A percentile compares a stretch with the other conserved stretches of the same genome.
Evolutionary conservation across 2,888 invertebrate species (phyloP).

Genomic region (Lobophora halterata): DNA sequence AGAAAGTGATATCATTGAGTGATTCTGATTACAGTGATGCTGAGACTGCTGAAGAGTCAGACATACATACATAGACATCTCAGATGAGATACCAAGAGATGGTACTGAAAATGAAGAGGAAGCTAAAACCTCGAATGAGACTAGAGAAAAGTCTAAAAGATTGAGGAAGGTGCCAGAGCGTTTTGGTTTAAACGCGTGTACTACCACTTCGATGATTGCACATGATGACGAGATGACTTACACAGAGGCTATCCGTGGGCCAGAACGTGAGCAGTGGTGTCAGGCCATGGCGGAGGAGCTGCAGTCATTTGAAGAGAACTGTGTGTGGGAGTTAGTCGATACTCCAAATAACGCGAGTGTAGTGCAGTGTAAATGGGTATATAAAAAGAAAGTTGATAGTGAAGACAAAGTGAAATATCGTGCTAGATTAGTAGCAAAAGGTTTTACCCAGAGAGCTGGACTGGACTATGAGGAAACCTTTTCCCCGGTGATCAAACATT

Average conservation of each 20-base stretch:
- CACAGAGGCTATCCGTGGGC: conserved; percentile 15
- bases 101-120: too few species aligned
- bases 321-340: conserved; percentile 29
- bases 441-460: conserved; percentile 20
- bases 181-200: too few species aligned
- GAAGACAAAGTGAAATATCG: conserved; percentile 15
- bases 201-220: too few species aligned
- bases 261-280: conserved; percentile 26
- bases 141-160: too few species aligned
- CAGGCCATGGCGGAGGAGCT: conserved; percentile 24
- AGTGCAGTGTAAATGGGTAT: conserved; percentile 29
- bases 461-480: conserved; percentile 21
- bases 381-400: conserved; percentile 23
- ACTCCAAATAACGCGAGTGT: conserved; percentile 14
- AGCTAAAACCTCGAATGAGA: too few species aligned
- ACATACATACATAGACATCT: too few species aligned
- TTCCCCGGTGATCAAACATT: conserved; percentile 22
- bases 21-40: too few species aligned
- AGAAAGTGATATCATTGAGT: too few species aligned
- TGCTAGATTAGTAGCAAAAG: conserved; percentile 24
- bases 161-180: too few species aligned
- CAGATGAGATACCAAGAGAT: too few species aligned
- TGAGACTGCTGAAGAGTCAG: too few species aligned
- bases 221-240: background rate
- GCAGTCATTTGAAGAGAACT: conserved; percentile 27